phyloP scores from a whole-genome alignment of 2,797 vertebrate genomes.

The Thalassophryne amazonica region DNA sequence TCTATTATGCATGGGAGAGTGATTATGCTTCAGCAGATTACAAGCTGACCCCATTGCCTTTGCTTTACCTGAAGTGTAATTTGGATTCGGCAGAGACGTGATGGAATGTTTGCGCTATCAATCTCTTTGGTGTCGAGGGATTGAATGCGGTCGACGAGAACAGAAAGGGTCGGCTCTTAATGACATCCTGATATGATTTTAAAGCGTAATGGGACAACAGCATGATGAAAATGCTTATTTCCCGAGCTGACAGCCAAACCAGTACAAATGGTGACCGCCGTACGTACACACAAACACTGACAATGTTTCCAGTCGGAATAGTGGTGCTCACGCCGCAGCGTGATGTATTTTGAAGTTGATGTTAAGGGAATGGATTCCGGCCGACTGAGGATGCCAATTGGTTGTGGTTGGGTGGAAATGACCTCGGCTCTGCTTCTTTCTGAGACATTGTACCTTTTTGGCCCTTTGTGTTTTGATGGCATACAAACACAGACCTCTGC shows the following conservation, averaged over 20 bases:
- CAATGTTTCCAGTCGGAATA: constrained; percentile 35
- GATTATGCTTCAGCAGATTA: constrained; percentile 69
- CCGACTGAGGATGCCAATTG: constrained; percentile 46
- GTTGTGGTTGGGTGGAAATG: constrained; percentile 41
- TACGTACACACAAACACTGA: background rate
- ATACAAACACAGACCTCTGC: background rate
- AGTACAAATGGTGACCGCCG: constrained; percentile 46
- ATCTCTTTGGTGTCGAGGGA: constrained; percentile 54
- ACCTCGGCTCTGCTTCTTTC: constrained; percentile 16
- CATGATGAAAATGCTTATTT: constrained; percentile 70
- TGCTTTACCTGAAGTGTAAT: constrained; percentile 71
- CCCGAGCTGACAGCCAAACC: constrained; percentile 62
- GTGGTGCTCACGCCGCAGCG: constrained; percentile 14
- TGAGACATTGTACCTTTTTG: constrained; percentile 8
- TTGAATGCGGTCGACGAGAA: constrained; percentile 45
- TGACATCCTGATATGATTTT: constrained; percentile 62
- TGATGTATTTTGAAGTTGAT: constrained; percentile 45
- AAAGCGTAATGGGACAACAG: constrained; percentile 56
- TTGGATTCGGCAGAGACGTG: constrained; percentile 51
- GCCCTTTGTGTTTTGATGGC: background rate
- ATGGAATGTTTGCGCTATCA: constrained; percentile 52
- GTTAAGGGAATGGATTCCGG: constrained; percentile 45
- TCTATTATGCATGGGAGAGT: constrained; percentile 71
- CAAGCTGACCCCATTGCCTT: constrained; percentile 72
- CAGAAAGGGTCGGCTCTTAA: constrained; percentile 51